Evolutionary conservation across 35 echinoderm and acorn worm genomes (phyloP).

Genomic region (Apostichopus californicus): DNA sequence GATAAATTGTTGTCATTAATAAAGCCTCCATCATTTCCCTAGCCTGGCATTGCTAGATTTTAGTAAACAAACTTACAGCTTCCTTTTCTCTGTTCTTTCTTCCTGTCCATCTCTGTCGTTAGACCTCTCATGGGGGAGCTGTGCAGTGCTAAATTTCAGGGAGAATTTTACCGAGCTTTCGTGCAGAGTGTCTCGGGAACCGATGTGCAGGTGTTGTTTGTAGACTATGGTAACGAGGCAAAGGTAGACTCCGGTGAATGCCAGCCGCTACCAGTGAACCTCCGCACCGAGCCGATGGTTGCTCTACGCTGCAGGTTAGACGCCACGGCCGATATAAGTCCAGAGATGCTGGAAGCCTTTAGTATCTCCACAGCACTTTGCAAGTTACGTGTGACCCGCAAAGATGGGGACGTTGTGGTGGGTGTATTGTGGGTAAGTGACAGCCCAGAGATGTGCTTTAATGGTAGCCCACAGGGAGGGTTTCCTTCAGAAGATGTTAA

Average conservation of each 20-base stretch:
- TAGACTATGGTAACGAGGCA: constrained; percentile 31
- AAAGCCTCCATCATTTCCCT: too few species aligned
- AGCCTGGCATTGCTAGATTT: too few species aligned
- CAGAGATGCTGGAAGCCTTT: neutral
- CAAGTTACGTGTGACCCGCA: constrained; percentile 2
- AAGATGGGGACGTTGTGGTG: constrained; percentile 25
- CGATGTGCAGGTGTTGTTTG: neutral
- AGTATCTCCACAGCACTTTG: neutral
- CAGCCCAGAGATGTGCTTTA: neutral
- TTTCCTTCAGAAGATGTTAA: neutral
- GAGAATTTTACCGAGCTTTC: constrained; percentile 9
- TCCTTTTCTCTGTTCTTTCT: neutral
- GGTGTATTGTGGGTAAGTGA: neutral
- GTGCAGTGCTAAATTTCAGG: constrained; percentile 13
- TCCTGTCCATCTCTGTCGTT: neutral
- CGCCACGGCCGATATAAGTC: neutral
- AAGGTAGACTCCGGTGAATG: neutral
- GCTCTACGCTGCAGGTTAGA: constrained; percentile 23
- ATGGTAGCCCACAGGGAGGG: neutral
- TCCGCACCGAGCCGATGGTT: neutral
- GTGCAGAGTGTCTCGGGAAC: constrained; percentile 5
- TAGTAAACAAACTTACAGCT: too few species aligned
- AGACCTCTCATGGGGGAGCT: neutral
- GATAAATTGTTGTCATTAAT: too few species aligned
- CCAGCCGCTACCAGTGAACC: neutral